A percentile compares a stretch with the other conserved stretches of the same genome.
Conservation (phyloP, 1,140 invertebrate species). For the Drosophila punjabiensis region DNA sequence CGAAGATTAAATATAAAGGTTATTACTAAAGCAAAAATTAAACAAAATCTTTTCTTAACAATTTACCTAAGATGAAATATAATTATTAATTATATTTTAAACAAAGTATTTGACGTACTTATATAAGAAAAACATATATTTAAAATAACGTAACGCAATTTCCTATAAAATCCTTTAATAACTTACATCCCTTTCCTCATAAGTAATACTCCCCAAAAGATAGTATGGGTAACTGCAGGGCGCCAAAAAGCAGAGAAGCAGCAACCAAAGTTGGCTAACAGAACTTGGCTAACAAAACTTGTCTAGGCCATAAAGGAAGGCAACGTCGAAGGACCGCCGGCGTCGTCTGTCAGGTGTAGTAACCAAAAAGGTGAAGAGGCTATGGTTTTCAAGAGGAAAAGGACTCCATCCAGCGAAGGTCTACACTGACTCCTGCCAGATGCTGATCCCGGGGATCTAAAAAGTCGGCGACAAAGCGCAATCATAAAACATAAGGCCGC, state of each 20-base stretch:
- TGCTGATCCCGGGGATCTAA: conserved; percentile 14
- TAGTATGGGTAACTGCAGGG: background rate
- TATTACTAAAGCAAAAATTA: no score
- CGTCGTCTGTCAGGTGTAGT: conserved; percentile 22
- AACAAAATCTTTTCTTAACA: no score
- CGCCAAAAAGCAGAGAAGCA: conserved; percentile 1
- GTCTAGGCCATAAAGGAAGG: conserved; percentile 11
- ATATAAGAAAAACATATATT: background rate
- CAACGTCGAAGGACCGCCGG: conserved; percentile 3
- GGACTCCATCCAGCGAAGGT: background rate
- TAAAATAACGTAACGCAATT: fast-evolving
- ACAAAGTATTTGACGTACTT: background rate
- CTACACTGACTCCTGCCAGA: conserved; percentile 14
- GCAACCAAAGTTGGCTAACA: conserved; percentile 4
- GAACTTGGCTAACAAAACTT: conserved; percentile 29
- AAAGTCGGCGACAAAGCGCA: conserved; percentile 4
- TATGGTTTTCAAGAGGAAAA: background rate
- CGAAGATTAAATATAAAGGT: no score
- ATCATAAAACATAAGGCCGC: conserved; percentile 67
- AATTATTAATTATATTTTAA: no score
- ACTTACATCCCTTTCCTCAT: background rate
- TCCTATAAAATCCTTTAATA: no score
- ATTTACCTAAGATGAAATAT: no score
- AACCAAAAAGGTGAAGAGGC: conserved; percentile 1
- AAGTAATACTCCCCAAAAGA: background rate